Evolutionary conservation across 2,797 vertebrate species (phyloP).

Genomic region (Dicrostonyx torquatus): DNA sequence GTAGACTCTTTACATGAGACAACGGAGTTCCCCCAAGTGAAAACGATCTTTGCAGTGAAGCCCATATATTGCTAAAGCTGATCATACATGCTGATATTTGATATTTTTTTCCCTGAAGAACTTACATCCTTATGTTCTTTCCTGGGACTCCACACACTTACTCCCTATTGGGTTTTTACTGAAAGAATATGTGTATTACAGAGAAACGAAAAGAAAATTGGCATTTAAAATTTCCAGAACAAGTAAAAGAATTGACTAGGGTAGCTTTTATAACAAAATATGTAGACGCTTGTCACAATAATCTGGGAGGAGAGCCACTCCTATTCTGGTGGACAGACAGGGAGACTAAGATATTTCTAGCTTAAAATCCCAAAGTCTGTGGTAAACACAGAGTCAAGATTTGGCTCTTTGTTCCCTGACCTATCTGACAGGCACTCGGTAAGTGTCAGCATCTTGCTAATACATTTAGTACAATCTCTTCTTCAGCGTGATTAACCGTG

Average conservation of each 20-base stretch:
- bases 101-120: background rate
- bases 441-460: constrained; percentile 79
- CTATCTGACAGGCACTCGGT: constrained; percentile 78
- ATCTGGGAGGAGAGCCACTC: background rate
- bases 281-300: background rate
- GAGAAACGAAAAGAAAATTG: background rate
- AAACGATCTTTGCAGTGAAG: background rate
- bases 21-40: constrained; percentile 6
- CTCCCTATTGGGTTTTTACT: background rate
- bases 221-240: background rate
- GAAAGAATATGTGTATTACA: background rate
- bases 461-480: constrained; percentile 80
- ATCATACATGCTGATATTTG: constrained; percentile 7
- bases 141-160: background rate
- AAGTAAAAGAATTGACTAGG: background rate
- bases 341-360: constrained; percentile 69
- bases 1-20: background rate
- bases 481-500: constrained; percentile 79
- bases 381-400: constrained; percentile 67
- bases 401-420: constrained; percentile 76
- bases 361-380: constrained; percentile 74
- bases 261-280: background rate
- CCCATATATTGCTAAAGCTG: constrained; percentile 12
- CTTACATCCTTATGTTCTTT: constrained; percentile 44
- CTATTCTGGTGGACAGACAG: constrained; percentile 48